Evolutionary conservation across 2,888 invertebrate genomes (phyloP).

Genomic region (Beris morrisii): DNA sequence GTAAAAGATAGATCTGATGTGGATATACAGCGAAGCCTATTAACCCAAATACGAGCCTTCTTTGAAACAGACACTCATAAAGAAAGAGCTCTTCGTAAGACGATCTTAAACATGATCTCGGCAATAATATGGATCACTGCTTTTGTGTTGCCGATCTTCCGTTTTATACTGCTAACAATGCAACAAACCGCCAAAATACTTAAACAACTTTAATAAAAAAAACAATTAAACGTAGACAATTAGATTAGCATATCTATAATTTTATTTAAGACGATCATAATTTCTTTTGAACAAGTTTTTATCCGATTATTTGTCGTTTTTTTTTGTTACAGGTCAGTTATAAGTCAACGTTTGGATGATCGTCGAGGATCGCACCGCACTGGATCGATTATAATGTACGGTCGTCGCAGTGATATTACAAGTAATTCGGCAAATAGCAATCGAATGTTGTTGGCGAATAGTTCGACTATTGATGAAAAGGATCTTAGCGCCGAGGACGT

Average conservation of each 20-base stretch:
- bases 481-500: constrained; percentile 11
- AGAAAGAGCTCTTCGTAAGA: too few species aligned
- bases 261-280: not conserved
- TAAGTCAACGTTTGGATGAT: constrained; percentile 54
- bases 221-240: not conserved
- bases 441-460: constrained; percentile 49
- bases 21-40: constrained; percentile 34
- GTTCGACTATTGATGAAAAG: constrained; percentile 42
- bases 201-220: not conserved
- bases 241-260: not conserved
- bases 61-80: too few species aligned
- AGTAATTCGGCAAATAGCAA: constrained; percentile 46
- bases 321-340: constrained; percentile 48
- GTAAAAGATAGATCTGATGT: constrained; percentile 20
- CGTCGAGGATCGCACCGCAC: constrained; percentile 55
- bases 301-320: not conserved
- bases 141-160: too few species aligned
- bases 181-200: constrained; percentile 2
- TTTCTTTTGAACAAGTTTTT: not conserved
- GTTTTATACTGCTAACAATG: not conserved
- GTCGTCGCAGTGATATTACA: constrained; percentile 41
- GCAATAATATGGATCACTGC: too few species aligned
- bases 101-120: too few species aligned
- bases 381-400: constrained; percentile 56
- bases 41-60: constrained; percentile 30